Percentiles rank a stretch among this genome's conserved stretches.
phyloP scores from a whole-genome alignment of 2,113 vertebrate species.

The Myotis lucifugus region DNA sequence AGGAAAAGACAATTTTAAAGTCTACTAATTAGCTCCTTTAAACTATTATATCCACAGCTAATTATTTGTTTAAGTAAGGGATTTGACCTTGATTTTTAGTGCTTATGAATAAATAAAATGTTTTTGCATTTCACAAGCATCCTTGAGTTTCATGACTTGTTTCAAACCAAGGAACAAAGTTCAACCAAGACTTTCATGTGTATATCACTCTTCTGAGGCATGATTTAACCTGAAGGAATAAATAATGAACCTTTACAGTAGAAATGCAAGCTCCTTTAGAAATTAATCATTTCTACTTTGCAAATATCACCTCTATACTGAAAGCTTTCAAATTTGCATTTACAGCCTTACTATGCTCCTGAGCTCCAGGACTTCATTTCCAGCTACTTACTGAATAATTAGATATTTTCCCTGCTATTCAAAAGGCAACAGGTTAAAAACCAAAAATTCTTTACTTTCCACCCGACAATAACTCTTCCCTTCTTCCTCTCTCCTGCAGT shows the following conservation, averaged over 20 bases:
- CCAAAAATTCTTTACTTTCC: background rate
- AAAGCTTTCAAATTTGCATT: background rate
- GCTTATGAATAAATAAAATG: slow-evolving; percentile 3
- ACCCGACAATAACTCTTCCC: background rate
- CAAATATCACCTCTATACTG: background rate
- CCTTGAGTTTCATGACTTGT: background rate
- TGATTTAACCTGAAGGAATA: background rate
- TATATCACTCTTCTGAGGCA: background rate
- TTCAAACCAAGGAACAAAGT: slow-evolving; percentile 30
- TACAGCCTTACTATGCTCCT: background rate
- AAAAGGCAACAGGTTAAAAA: background rate
- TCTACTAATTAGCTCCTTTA: background rate
- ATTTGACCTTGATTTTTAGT: background rate
- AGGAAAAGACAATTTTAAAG: background rate
- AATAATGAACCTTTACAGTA: background rate
- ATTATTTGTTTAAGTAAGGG: slow-evolving; percentile 36
- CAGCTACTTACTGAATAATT: background rate
- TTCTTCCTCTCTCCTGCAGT: background rate
- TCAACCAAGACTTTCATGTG: background rate
- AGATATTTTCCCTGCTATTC: background rate
- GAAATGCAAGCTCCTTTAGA: background rate
- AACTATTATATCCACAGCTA: background rate
- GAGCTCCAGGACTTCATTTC: background rate
- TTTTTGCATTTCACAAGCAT: slow-evolving; percentile 23
- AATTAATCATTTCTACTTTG: background rate